A percentile compares a stretch with the other conserved stretches of the same genome.
These are phyloP conservation scores for Brassicogethes aeneus DNA, from an alignment of 2,888 invertebrate genomes.

Conservation along the genomic window DNA sequence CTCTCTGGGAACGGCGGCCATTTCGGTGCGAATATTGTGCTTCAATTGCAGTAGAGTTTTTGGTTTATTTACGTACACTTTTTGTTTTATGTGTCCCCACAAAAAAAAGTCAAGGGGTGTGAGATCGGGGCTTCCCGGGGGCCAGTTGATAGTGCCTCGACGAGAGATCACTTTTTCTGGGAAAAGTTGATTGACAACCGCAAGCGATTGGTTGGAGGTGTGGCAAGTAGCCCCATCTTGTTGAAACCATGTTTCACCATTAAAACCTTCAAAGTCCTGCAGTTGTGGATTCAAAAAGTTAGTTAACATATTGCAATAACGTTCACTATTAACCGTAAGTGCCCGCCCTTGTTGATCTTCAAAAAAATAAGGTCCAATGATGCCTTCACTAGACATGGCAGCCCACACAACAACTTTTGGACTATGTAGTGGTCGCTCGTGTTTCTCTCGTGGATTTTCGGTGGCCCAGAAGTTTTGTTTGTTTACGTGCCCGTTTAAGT, in stretches of 20 bases:
- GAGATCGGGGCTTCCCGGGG: too few relatives aligned
- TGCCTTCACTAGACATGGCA: background rate
- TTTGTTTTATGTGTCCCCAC: too few relatives aligned
- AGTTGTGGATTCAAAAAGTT: background rate
- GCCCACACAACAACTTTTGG: background rate
- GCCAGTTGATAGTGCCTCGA: too few relatives aligned
- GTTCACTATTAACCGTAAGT: slow-evolving; percentile 3
- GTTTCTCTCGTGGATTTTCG: slow-evolving; percentile 1
- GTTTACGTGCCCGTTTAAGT: slow-evolving; percentile 2
- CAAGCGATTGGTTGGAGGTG: too few relatives aligned
- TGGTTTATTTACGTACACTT: too few relatives aligned
- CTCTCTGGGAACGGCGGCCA: too few relatives aligned
- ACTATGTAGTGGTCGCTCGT: slow-evolving; percentile 2
- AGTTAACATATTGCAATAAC: background rate
- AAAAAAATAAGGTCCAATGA: slow-evolving; percentile 3
- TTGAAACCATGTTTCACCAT: background rate
- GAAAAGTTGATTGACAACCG: too few relatives aligned
- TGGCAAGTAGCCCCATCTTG: background rate
- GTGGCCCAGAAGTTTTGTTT: slow-evolving; percentile 2
- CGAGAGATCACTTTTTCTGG: too few relatives aligned
- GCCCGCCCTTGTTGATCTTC: slow-evolving; percentile 1
- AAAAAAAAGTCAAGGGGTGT: too few relatives aligned
- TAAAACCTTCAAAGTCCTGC: background rate
- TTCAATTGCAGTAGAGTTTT: too few relatives aligned
- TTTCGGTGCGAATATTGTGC: too few relatives aligned